A percentile compares a stretch with the other conserved stretches of the same genome.
phyloP scores from a whole-genome alignment of 2,113 vertebrate species.

The Acanthisitta chloris region DNA sequence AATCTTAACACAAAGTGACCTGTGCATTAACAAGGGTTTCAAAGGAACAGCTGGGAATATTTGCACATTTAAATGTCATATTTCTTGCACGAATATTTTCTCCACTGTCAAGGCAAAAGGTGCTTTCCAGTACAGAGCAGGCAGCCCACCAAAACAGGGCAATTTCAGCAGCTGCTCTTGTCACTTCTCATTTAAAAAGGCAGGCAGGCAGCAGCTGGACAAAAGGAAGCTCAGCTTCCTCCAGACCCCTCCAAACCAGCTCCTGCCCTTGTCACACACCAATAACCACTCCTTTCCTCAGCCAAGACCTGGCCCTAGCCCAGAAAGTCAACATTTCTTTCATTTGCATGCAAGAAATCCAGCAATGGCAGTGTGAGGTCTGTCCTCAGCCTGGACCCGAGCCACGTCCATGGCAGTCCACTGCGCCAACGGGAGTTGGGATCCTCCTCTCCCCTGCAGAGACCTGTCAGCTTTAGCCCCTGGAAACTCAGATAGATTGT shows the following conservation, averaged over 20 bases:
- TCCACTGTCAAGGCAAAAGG: background rate
- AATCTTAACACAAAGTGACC: background rate
- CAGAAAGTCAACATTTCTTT: background rate
- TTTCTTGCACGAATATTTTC: background rate
- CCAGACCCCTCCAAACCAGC: background rate
- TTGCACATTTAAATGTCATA: background rate
- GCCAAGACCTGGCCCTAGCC: background rate
- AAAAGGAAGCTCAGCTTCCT: background rate
- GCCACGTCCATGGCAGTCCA: background rate
- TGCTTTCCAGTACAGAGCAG: background rate
- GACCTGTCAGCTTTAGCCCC: background rate
- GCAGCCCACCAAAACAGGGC: background rate
- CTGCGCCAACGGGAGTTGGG: background rate
- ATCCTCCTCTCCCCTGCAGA: background rate
- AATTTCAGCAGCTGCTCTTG: background rate
- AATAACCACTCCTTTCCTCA: background rate
- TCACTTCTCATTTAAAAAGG: background rate
- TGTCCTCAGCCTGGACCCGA: rapidly evolving
- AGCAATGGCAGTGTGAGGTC: background rate
- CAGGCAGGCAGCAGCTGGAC: background rate
- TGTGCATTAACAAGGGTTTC: background rate
- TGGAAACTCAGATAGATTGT: background rate
- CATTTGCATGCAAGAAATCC: background rate
- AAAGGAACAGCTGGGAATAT: background rate
- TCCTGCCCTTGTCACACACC: background rate